Conservation (phyloP, 2,113 vertebrate genomes). For the Scomber scombrus region DNA sequence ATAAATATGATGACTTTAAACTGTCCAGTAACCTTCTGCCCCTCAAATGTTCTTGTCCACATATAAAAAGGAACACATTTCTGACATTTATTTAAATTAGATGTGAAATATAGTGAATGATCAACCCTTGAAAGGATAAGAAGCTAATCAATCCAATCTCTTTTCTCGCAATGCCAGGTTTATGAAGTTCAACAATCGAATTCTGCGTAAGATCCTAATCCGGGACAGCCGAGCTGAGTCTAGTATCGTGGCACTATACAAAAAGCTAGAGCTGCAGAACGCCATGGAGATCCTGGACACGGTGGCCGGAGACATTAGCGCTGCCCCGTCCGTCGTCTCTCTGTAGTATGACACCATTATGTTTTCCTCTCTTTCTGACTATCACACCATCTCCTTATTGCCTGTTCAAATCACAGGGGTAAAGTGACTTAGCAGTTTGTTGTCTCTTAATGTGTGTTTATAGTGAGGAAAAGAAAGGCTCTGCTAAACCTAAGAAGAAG, state of each 20-base stretch:
- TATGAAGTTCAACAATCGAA: conserved; percentile 93
- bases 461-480: conserved; percentile 83
- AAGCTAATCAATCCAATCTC: too few relatives aligned
- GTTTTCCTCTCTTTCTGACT: neutral
- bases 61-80: too few relatives aligned
- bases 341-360: conserved; percentile 82
- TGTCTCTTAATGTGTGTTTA: conserved; percentile 1
- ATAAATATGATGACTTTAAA: too few relatives aligned
- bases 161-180: conserved; percentile 85
- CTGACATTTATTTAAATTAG: too few relatives aligned
- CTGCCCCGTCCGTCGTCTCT: conserved; percentile 78
- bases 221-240: conserved; percentile 90
- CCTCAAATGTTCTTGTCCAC: too few relatives aligned
- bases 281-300: conserved; percentile 93
- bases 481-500: conserved; percentile 85
- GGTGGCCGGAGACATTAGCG: conserved; percentile 82
- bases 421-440: neutral
- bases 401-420: neutral
- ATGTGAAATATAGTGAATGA: too few relatives aligned
- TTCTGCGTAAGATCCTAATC: conserved; percentile 92
- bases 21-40: too few relatives aligned
- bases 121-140: too few relatives aligned
- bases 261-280: conserved; percentile 95
- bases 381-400: neutral
- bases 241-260: conserved; percentile 93